A percentile compares a stretch with the other conserved stretches of the same genome.
These are phyloP conservation scores for Laticauda laticaudata DNA, from an alignment of 2,113 vertebrate species.

Conservation along the genomic window DNA sequence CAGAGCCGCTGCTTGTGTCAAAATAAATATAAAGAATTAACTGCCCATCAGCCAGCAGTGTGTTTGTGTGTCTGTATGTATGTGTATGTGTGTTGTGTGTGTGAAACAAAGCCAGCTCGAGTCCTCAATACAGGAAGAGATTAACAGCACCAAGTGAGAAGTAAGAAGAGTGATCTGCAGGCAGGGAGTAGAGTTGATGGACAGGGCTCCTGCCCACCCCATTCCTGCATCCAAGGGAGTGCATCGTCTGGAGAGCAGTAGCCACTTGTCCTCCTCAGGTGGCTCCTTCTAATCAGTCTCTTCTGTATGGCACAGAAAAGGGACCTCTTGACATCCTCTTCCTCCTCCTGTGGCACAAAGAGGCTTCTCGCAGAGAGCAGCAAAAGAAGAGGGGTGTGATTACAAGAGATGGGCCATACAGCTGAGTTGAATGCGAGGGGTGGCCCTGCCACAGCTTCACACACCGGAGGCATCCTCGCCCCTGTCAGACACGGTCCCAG, in stretches of 20 bases:
- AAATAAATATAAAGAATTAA: slow-evolving; percentile 22
- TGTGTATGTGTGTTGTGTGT: accelerated
- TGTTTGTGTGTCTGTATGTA: no score
- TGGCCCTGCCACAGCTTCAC: background rate
- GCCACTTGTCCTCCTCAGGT: background rate
- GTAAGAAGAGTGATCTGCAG: background rate
- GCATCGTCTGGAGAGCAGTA: background rate
- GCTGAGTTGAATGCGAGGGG: accelerated
- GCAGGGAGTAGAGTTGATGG: accelerated
- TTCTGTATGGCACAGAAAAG: background rate
- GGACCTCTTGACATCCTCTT: background rate
- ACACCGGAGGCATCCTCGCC: background rate
- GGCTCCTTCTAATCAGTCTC: background rate
- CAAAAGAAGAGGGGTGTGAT: background rate
- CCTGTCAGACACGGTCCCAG: accelerated
- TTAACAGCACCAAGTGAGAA: background rate
- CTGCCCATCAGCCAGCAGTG: accelerated
- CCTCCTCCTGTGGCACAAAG: background rate
- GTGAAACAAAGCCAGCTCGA: background rate
- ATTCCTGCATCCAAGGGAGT: background rate
- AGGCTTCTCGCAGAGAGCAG: accelerated
- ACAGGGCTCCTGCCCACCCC: background rate
- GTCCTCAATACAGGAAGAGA: background rate
- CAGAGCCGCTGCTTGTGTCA: background rate
- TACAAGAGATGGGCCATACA: background rate